A percentile compares a stretch with the other conserved stretches of the same genome.
Evolutionary conservation across 2,797 vertebrate genomes (phyloP).

Genomic region (Allobates femoralis): DNA sequence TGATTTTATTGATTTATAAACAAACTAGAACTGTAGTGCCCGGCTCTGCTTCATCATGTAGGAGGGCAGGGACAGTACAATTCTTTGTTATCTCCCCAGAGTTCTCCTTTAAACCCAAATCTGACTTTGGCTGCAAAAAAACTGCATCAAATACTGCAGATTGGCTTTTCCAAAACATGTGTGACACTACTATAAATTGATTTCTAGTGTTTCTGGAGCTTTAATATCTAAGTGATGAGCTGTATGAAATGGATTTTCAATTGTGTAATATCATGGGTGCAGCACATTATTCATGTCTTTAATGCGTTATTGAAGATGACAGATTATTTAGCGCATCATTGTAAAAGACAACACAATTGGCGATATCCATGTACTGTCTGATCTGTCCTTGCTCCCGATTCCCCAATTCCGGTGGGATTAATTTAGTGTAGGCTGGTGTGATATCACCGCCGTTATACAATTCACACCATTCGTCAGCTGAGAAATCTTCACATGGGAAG

Average conservation of each 20-base stretch:
- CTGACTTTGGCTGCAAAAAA: no score
- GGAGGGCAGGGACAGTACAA: no score
- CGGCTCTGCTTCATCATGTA: no score
- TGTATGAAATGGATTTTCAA: neutral
- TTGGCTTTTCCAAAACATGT: no score
- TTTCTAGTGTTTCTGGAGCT: neutral
- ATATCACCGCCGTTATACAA: conserved; percentile 16
- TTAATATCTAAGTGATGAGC: no score
- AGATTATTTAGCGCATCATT: conserved; percentile 14
- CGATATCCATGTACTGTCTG: conserved; percentile 7
- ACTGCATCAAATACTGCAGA: no score
- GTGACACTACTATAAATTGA: no score
- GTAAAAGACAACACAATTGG: neutral
- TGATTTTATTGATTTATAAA: no score
- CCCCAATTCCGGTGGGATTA: conserved; percentile 19
- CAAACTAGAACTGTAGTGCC: no score
- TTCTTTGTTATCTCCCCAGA: no score
- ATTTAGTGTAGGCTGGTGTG: conserved; percentile 35
- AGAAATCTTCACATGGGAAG: neutral
- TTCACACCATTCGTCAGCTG: conserved; percentile 24
- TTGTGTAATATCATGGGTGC: neutral
- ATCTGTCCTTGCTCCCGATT: neutral
- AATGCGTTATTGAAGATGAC: conserved; percentile 37
- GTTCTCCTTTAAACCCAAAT: no score
- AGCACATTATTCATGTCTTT: conserved; percentile 25